Conservation (phyloP, 1,140 invertebrate genomes). For the Procambarus virginalis region DNA sequence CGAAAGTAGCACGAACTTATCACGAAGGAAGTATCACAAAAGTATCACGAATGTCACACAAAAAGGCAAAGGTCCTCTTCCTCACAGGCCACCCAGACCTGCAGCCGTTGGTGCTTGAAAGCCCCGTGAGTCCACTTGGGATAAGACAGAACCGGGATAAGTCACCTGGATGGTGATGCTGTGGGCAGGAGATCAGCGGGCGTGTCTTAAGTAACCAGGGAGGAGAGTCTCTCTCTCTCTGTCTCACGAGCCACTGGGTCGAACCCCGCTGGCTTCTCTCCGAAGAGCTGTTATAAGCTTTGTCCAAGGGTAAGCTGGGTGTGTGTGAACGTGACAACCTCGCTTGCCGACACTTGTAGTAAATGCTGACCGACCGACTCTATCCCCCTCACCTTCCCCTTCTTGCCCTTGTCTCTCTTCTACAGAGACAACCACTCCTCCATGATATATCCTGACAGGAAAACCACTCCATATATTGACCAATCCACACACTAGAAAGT, state of each 20-base stretch:
- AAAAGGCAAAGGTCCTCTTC: not conserved
- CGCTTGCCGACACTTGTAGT: no score
- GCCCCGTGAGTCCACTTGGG: not conserved
- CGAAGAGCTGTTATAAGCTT: constrained; percentile 33
- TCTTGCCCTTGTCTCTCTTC: no score
- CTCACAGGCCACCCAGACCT: constrained; percentile 12
- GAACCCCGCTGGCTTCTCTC: not conserved
- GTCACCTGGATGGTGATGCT: not conserved
- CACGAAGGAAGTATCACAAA: no score
- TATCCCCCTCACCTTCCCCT: no score
- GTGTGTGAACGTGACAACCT: no score
- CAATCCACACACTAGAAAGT: no score
- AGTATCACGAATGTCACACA: no score
- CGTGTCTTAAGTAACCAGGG: constrained; percentile 24
- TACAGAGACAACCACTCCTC: no score
- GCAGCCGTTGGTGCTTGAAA: not conserved
- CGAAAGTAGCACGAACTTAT: no score
- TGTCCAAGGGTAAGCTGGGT: not conserved
- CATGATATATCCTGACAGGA: no score
- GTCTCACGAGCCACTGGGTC: not conserved
- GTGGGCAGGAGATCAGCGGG: not conserved
- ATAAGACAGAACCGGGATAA: constrained; percentile 3
- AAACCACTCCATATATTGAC: no score
- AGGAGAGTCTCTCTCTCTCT: not conserved
- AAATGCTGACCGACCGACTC: no score